Evolutionary conservation across 2,888 invertebrate genomes (phyloP), one percentile per base, ranked within the genome.

Genomic region (Cerceris rybyensis): DNA sequence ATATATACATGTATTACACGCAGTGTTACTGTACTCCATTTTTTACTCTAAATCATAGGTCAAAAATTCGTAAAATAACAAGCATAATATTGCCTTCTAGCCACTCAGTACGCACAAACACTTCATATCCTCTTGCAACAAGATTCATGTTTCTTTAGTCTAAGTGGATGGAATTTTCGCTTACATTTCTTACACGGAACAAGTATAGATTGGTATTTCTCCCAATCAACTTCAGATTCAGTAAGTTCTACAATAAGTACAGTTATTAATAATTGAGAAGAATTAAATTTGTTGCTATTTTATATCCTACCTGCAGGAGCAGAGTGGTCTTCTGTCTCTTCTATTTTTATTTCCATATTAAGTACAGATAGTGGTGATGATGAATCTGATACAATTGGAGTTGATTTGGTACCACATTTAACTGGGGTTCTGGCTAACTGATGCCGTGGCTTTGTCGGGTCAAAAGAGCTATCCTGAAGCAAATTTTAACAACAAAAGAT

Each of bases 381-480:
- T 9, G 1, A 39, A 5, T 63, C 2, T 0, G 43, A 16, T 5
- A 7, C 64, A 46, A 8, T 61, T 9, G 9, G 6, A 13, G 13
- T 8, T 4, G 8, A n/a, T 9, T 13, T 58, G 17, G 49, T 6
- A 39, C n/a, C n/a, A n/a, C n/a, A n/a, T n/a, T 13, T 52, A 8
- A 85, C 67, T 7, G 90, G 90, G 73, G 88, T 90, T 58, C 89
- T 84, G 39, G 77, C 69, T 28, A 91, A 42, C 52, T 90, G 84
- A 16, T 73, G 75, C 41, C 81, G 87, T 0, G 91, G 90, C 57
- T 86, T 84, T 88, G 89, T 90, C 7, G 90, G 90, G 73, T 91
- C 71, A 65, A 84, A 80, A 8, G 7, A 55, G 6, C 0, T 11
- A 8, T 61, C 49, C 70, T 60, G 16, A 63, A 9, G 52, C 49